phyloP scores from a whole-genome alignment of 2,888 invertebrate species.

The Hirtodrosophila trivittata region DNA sequence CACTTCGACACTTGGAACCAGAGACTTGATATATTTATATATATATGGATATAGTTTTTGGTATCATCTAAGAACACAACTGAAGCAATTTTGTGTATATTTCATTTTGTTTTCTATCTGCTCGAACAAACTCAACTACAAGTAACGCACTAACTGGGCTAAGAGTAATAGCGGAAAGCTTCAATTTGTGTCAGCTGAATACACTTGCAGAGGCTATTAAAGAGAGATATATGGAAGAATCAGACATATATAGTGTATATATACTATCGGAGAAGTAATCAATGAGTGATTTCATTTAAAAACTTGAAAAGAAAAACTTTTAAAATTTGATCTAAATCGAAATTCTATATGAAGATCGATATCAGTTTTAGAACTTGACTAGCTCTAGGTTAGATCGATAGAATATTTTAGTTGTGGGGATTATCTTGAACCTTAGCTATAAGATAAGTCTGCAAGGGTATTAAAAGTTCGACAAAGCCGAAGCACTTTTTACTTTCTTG shows the following conservation, averaged over 20 bases:
- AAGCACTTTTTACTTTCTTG: constrained; percentile 2
- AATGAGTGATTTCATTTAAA: too few relatives aligned
- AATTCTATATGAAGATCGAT: too few relatives aligned
- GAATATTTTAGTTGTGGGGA: too few relatives aligned
- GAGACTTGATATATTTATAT: constrained; percentile 28
- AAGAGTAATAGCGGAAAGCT: constrained; percentile 71
- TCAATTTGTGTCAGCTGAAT: constrained; percentile 31
- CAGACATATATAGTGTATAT: too few relatives aligned
- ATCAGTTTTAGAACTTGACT: too few relatives aligned
- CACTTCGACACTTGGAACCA: constrained; percentile 42
- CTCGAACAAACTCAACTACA: constrained; percentile 72
- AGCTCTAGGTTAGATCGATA: too few relatives aligned
- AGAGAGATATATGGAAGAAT: too few relatives aligned
- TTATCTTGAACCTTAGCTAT: too few relatives aligned
- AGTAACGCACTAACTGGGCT: constrained; percentile 70
- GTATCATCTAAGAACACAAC: constrained; percentile 66
- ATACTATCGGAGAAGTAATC: too few relatives aligned
- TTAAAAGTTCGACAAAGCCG: constrained; percentile 1
- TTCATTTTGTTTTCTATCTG: constrained; percentile 31
- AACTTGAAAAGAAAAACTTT: too few relatives aligned
- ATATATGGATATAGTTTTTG: constrained; percentile 22
- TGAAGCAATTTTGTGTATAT: constrained; percentile 49
- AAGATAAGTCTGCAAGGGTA: constrained; percentile 2
- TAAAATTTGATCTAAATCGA: too few relatives aligned
- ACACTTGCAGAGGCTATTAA: background rate